phyloP scores from a whole-genome alignment of 1,140 invertebrate species.

The Homarus americanus region DNA sequence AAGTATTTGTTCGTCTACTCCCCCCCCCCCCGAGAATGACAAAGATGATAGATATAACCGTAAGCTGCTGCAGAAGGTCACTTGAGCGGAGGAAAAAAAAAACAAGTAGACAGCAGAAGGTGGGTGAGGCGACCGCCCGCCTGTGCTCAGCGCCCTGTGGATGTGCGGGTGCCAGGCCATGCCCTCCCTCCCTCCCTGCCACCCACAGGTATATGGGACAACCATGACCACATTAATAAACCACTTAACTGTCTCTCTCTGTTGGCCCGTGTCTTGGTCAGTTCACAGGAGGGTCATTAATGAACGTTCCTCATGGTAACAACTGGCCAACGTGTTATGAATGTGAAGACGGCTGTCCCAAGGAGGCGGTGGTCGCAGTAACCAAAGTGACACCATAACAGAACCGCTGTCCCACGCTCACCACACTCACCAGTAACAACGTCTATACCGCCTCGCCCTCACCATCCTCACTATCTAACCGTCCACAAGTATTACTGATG shows the following conservation, averaged over 20 bases:
- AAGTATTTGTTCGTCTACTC: too few species aligned
- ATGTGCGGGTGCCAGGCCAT: conserved; percentile 39
- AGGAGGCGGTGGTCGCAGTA: conserved; percentile 6
- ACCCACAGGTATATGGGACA: conserved; percentile 24
- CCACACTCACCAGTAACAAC: conserved; percentile 41
- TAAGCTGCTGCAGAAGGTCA: background rate
- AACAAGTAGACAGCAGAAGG: background rate
- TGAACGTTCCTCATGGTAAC: too few species aligned
- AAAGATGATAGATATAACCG: background rate
- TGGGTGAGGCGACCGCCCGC: background rate
- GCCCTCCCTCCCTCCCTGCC: background rate
- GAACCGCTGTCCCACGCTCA: conserved; percentile 59
- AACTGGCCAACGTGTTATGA: too few species aligned
- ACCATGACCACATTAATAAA: background rate
- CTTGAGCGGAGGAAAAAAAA: background rate
- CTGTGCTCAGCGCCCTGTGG: conserved; percentile 34
- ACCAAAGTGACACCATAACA: conserved; percentile 64
- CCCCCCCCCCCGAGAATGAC: background rate
- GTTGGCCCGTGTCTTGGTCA: too few species aligned
- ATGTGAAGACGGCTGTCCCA: background rate
- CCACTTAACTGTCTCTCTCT: background rate
- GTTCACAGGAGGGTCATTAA: background rate
- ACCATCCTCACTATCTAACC: background rate
- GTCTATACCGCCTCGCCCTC: too few species aligned
- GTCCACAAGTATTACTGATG: background rate